These are phyloP conservation scores for Athalia cordata DNA, from an alignment of 2,888 invertebrate species.

Conservation along the genomic window DNA sequence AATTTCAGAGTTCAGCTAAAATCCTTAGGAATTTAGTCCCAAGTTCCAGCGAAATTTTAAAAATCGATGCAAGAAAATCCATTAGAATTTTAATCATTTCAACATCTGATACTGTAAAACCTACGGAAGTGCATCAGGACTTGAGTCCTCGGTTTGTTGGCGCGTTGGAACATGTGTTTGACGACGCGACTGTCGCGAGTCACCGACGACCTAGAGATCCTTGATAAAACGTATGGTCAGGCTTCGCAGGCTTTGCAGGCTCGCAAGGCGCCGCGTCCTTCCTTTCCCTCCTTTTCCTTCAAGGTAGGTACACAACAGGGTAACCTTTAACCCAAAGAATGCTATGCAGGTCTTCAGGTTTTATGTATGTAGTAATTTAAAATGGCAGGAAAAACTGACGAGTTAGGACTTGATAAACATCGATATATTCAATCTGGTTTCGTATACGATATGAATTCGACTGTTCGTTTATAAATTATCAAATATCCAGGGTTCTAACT, in stretches of 20 bases:
- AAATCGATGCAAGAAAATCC: no score
- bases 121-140: conserved; percentile 23
- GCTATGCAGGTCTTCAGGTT: not conserved
- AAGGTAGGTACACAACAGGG: not conserved
- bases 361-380: not conserved
- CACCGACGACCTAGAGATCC: conserved; percentile 39
- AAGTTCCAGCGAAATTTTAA: no score
- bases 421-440: no score
- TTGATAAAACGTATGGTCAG: conserved; percentile 32
- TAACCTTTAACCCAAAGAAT: conserved; percentile 1
- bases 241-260: not conserved
- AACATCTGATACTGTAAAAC: no score
- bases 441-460: no score
- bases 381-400: no score
- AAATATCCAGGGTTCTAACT: no score
- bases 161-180: conserved; percentile 43
- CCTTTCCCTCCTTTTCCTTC: conserved; percentile 6
- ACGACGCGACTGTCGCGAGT: conserved; percentile 38
- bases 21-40: no score
- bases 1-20: not conserved
- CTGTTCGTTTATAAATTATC: no score
- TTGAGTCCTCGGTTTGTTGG: conserved; percentile 11
- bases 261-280: conserved; percentile 6
- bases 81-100: no score
- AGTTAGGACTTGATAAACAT: no score